Percentiles rank a stretch among this genome's conserved stretches.
Evolutionary conservation across 2,888 invertebrate genomes (phyloP).

Genomic region (Oxyteleia sp.): DNA sequence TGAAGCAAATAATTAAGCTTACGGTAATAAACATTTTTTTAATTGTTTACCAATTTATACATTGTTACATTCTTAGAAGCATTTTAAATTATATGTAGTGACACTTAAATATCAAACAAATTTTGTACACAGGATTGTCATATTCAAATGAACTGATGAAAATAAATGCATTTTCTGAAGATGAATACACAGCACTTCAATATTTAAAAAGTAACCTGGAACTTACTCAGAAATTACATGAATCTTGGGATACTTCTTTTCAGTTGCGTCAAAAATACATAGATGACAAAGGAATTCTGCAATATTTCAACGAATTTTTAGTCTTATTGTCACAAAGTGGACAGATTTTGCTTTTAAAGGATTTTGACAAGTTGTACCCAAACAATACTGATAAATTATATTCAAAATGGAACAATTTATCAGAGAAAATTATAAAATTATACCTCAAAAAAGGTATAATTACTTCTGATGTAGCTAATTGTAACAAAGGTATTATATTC

Average conservation of each 20-base stretch:
- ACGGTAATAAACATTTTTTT: no score
- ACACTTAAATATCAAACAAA: no score
- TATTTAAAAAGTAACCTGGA: slow-evolving; percentile 39
- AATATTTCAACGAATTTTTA: slow-evolving; percentile 37
- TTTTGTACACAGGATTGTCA: background rate
- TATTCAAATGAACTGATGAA: no score
- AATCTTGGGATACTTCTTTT: slow-evolving; percentile 36
- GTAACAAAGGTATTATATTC: background rate
- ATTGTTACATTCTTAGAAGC: no score
- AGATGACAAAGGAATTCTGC: slow-evolving; percentile 12
- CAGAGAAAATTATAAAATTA: slow-evolving; percentile 5
- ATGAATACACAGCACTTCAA: slow-evolving; percentile 19
- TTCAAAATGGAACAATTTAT: slow-evolving; percentile 30
- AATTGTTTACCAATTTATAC: no score
- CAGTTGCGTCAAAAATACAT: slow-evolving; percentile 21
- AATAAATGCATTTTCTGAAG: slow-evolving; percentile 3
- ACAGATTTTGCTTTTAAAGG: slow-evolving; percentile 6
- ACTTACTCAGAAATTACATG: background rate
- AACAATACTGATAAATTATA: slow-evolving; percentile 29
- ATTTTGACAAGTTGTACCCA: slow-evolving; percentile 37
- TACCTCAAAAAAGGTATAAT: background rate
- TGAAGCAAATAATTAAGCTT: no score
- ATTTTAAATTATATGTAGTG: no score
- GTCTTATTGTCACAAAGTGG: slow-evolving; percentile 26
- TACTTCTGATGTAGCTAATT: background rate